These are phyloP conservation scores for Esox niger DNA, from an alignment of 2,113 vertebrate genomes.

Conservation along the genomic window DNA sequence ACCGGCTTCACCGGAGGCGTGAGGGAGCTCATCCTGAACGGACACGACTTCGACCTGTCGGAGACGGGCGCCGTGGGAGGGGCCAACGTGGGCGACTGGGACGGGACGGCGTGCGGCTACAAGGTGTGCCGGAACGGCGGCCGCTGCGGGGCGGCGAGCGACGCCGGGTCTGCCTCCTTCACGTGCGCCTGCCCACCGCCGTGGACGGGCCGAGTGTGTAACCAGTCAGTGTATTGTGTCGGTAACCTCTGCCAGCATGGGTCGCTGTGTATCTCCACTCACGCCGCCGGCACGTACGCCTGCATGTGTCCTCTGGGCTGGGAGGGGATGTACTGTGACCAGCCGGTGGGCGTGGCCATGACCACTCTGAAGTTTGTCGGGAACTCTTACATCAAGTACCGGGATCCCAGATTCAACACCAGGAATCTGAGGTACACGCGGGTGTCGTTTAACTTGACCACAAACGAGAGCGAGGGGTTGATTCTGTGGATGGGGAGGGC, in stretches of 20 bases:
- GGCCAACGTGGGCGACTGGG: conserved; percentile 83
- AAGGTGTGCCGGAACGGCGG: conserved; percentile 77
- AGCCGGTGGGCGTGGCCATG: conserved; percentile 62
- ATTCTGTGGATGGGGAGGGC: conserved; percentile 81
- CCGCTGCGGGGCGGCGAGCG: conserved; percentile 53
- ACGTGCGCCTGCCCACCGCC: conserved; percentile 70
- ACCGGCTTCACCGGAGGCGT: conserved; percentile 78
- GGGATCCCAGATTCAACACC: conserved; percentile 67
- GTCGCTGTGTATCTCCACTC: conserved; percentile 67
- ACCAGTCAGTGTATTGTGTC: conserved; percentile 70
- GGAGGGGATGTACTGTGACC: conserved; percentile 74
- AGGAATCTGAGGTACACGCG: conserved; percentile 73
- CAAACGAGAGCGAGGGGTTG: conserved; percentile 67
- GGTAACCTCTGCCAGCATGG: conserved; percentile 68
- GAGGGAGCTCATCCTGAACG: conserved; percentile 74
- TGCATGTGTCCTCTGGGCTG: conserved; percentile 79
- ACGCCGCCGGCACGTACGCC: conserved; percentile 55
- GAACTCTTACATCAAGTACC: conserved; percentile 81
- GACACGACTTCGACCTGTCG: conserved; percentile 75
- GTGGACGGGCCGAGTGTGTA: conserved; percentile 75
- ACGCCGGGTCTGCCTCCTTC: conserved; percentile 53
- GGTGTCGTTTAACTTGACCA: conserved; percentile 78
- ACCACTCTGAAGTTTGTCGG: conserved; percentile 72
- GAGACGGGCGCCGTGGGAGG: conserved; percentile 70
- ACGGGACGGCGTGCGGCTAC: conserved; percentile 81